Evolutionary conservation across 2,888 invertebrate genomes (phyloP).

Genomic region (Drosophila meridionalis): DNA sequence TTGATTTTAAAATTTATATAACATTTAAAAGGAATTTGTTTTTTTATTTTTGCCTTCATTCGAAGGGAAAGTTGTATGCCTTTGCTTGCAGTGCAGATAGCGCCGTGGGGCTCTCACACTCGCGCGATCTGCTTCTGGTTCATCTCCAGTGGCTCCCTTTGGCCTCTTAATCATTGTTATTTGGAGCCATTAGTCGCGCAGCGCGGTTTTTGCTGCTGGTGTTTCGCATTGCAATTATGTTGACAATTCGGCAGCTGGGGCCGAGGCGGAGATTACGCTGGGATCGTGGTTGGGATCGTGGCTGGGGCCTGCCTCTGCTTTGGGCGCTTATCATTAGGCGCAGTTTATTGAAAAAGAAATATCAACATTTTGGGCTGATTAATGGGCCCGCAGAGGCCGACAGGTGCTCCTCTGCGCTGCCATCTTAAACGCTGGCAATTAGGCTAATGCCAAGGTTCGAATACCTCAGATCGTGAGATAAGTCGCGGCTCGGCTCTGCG

Average conservation of each 20-base stretch:
- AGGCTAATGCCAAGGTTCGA: conserved; percentile 52
- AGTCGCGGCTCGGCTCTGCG: background rate
- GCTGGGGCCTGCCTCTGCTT: conserved; percentile 35
- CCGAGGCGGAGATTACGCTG: conserved; percentile 13
- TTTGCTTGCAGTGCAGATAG: conserved; percentile 12
- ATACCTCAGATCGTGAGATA: conserved; percentile 33
- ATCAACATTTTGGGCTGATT: conserved; percentile 65
- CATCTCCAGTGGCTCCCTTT: conserved; percentile 29
- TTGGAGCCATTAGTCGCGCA: conserved; percentile 71
- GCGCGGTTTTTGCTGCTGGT: conserved; percentile 68
- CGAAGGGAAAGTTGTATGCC: background rate
- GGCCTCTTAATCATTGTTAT: conserved; percentile 77
- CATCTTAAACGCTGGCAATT: conserved; percentile 52
- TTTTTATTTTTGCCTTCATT: background rate
- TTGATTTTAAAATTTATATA: too few relatives aligned
- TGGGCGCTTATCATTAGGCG: conserved; percentile 69
- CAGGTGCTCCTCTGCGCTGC: conserved; percentile 54
- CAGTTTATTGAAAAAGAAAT: conserved; percentile 72
- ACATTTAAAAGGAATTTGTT: too few relatives aligned
- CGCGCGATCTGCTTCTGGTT: conserved; percentile 1
- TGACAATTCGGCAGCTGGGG: conserved; percentile 70
- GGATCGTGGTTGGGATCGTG: conserved; percentile 56
- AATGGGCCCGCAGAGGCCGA: conserved; percentile 62
- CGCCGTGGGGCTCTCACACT: conserved; percentile 23
- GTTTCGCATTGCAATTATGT: conserved; percentile 74